These are phyloP conservation scores for Rhegmatorhina hoffmannsi DNA, from an alignment of 2,113 vertebrate genomes.

Conservation along the genomic window DNA sequence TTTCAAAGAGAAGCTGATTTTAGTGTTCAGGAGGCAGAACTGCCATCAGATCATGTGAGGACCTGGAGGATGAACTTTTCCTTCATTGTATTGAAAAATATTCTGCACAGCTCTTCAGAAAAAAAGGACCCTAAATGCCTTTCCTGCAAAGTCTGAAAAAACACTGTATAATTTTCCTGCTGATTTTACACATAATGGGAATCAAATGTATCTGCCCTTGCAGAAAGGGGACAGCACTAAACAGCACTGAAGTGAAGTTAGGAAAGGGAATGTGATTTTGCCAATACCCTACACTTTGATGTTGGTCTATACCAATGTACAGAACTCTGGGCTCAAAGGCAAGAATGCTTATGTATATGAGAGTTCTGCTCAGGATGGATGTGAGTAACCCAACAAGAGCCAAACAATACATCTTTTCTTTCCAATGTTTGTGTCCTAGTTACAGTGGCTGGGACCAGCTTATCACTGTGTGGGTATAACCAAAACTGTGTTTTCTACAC, in stretches of 20 bases:
- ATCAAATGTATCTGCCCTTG: neutral
- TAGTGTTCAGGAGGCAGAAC: neutral
- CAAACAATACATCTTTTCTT: neutral
- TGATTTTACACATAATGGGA: neutral
- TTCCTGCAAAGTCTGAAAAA: neutral
- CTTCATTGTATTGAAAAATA: neutral
- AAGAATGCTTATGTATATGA: neutral
- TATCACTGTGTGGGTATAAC: no score
- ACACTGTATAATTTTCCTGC: neutral
- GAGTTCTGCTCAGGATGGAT: neutral
- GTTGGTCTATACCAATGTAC: fast-evolving
- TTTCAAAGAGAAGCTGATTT: neutral
- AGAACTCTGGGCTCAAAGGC: neutral
- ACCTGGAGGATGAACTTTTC: neutral
- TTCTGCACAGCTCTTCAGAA: neutral
- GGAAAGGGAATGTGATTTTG: neutral
- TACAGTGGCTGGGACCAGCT: no score
- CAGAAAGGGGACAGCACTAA: neutral
- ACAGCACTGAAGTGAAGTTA: neutral
- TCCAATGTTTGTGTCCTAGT: neutral
- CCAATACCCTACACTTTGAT: neutral
- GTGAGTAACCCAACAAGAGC: neutral
- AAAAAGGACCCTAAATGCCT: neutral
- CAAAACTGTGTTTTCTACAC: no score
- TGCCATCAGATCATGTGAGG: neutral